These are phyloP conservation scores for Buceros bicornis DNA, from an alignment of 2,797 vertebrate species.

Conservation along the genomic window DNA sequence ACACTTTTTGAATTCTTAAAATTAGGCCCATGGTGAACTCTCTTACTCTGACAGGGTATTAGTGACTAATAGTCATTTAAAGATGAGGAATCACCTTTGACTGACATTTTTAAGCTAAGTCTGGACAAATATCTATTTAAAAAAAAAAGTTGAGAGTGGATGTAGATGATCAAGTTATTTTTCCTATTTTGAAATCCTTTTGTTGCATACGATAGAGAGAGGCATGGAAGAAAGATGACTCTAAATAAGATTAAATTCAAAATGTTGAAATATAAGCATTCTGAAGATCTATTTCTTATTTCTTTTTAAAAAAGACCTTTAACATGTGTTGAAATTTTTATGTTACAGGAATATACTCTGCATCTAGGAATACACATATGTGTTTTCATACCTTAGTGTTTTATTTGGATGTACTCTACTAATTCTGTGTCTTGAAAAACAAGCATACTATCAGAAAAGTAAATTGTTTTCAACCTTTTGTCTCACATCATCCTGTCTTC, in stretches of 20 bases:
- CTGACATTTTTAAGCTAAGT: background rate
- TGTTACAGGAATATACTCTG: background rate
- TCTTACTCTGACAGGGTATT: background rate
- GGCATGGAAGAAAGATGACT: background rate
- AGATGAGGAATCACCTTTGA: background rate
- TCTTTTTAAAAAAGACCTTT: background rate
- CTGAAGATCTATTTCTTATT: background rate
- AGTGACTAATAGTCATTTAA: background rate
- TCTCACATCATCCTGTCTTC: background rate
- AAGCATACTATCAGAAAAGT: background rate
- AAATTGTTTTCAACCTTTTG: background rate
- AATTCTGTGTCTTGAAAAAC: background rate
- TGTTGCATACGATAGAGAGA: background rate
- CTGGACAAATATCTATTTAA: background rate
- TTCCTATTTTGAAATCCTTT: background rate
- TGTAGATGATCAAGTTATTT: background rate
- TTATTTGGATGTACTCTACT: background rate
- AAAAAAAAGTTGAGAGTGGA: fast-evolving
- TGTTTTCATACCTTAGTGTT: background rate
- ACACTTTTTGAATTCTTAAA: background rate
- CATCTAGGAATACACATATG: background rate
- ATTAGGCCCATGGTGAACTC: background rate
- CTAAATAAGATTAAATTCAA: background rate
- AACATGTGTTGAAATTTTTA: background rate
- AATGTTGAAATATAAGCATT: background rate